A percentile compares a stretch with the other conserved stretches of the same genome.
Conservation (phyloP, 2,797 vertebrate genomes). For the Neosilurus mollespiculum region DNA sequence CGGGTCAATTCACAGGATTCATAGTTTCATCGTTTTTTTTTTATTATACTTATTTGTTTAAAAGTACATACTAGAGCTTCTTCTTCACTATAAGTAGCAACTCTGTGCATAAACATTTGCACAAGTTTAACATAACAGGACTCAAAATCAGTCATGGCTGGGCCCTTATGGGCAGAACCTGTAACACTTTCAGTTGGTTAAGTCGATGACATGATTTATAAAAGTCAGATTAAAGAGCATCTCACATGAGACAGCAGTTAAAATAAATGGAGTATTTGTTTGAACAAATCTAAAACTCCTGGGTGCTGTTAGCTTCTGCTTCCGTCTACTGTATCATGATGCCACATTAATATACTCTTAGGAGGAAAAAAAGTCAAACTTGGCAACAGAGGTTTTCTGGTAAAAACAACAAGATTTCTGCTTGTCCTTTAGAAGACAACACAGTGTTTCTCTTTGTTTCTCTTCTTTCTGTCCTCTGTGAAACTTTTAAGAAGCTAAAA, state of each 20-base stretch:
- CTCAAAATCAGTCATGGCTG: neutral
- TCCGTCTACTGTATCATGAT: neutral
- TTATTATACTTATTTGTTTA: neutral
- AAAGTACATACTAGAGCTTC: neutral
- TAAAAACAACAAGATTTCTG: too few species aligned
- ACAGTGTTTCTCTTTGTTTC: neutral
- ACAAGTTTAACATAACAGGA: neutral
- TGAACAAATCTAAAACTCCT: neutral
- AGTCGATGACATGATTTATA: neutral
- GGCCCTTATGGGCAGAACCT: neutral
- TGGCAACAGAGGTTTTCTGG: neutral
- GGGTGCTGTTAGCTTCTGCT: neutral
- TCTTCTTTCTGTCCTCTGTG: too few species aligned
- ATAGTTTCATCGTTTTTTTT: neutral
- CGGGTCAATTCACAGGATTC: neutral
- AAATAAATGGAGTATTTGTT: neutral
- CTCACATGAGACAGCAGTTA: neutral
- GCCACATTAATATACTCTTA: neutral
- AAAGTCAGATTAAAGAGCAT: neutral
- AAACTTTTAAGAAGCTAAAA: neutral
- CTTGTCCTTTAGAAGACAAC: too few species aligned
- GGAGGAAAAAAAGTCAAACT: neutral
- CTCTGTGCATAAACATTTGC: neutral
- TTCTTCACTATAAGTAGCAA: neutral
- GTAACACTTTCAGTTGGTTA: neutral